These are phyloP conservation scores for Synergus itoensis DNA, from an alignment of 2,888 invertebrate species.

Conservation along the genomic window DNA sequence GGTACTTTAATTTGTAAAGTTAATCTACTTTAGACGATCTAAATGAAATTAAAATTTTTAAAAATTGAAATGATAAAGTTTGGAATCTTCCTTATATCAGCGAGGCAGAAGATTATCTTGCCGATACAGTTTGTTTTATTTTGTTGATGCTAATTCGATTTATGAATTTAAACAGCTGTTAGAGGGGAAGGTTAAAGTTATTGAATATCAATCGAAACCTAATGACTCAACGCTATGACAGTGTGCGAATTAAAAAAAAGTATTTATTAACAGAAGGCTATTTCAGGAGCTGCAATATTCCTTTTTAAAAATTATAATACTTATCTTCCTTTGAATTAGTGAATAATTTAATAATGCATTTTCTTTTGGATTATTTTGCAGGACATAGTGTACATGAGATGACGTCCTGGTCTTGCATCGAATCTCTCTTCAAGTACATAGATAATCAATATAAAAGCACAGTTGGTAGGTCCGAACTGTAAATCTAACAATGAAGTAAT, in stretches of 20 bases:
- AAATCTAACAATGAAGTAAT: constrained; percentile 16
- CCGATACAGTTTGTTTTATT: no score
- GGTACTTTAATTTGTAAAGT: constrained; percentile 71
- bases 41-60: background rate
- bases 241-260: no score
- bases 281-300: no score
- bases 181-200: no score
- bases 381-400: constrained; percentile 84
- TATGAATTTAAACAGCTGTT: no score
- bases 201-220: no score
- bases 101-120: no score
- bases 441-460: constrained; percentile 70
- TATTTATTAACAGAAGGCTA: no score
- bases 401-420: constrained; percentile 84
- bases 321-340: background rate
- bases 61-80: no score
- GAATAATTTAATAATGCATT: background rate
- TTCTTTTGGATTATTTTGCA: constrained; percentile 69
- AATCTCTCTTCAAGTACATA: constrained; percentile 84
- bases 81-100: no score
- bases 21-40: background rate
- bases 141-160: no score
- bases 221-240: no score
- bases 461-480: constrained; percentile 51
- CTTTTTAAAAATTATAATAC: background rate